These are phyloP conservation scores for Eulithis prunata DNA, from an alignment of 2,888 invertebrate species.

Conservation along the genomic window DNA sequence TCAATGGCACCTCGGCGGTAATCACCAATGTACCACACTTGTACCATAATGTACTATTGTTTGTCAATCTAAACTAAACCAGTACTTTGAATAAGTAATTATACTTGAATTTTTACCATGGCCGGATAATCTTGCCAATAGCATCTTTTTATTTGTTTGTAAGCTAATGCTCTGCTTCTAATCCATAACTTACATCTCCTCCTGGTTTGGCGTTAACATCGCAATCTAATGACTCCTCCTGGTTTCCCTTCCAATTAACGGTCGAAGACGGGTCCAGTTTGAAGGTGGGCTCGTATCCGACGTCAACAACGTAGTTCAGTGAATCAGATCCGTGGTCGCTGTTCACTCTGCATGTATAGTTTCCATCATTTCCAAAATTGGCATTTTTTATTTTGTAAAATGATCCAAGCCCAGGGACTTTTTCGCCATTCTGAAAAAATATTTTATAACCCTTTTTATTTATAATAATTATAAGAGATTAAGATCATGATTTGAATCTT, in stretches of 20 bases:
- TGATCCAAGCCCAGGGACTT: neutral
- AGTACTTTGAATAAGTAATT: no score
- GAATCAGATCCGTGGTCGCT: constrained; percentile 33
- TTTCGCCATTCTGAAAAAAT: constrained; percentile 14
- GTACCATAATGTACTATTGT: no score
- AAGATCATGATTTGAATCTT: no score
- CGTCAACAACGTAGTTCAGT: constrained; percentile 33
- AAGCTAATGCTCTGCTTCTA: neutral
- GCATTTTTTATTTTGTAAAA: constrained; percentile 26
- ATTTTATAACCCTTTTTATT: no score
- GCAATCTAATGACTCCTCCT: constrained; percentile 30
- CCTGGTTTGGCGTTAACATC: constrained; percentile 29
- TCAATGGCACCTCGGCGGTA: no score
- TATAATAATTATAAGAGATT: no score
- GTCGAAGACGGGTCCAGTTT: neutral
- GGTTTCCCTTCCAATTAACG: constrained; percentile 26
- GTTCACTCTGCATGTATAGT: constrained; percentile 41
- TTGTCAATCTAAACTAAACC: neutral
- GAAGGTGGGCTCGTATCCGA: constrained; percentile 36
- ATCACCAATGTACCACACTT: no score
- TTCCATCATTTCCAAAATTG: constrained; percentile 28
- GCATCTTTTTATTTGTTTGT: no score
- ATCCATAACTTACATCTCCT: constrained; percentile 24
- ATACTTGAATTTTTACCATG: no score
- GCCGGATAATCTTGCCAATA: no score